Conservation (phyloP, 35 echinoderm and acorn worm genomes). For the Strongylocentrotus purpuratus region DNA sequence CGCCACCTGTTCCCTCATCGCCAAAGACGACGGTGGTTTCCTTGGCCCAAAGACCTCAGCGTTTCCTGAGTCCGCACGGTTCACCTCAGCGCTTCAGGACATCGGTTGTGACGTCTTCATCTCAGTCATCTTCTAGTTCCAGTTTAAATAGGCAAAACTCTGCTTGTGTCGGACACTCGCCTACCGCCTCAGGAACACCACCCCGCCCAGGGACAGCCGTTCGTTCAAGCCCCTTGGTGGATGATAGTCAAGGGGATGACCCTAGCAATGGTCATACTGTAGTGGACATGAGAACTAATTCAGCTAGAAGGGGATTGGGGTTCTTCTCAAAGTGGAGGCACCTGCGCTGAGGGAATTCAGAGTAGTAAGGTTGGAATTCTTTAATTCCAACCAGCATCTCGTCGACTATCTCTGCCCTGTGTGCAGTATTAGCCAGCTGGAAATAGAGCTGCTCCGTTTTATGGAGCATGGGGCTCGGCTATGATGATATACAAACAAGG, state of each 20-base stretch:
- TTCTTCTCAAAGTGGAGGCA: slow-evolving; percentile 29
- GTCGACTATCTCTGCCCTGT: background rate
- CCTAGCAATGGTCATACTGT: slow-evolving; percentile 14
- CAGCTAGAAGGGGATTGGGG: background rate
- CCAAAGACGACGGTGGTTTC: slow-evolving; percentile 35
- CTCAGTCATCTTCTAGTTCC: slow-evolving; percentile 3
- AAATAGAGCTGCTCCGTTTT: background rate
- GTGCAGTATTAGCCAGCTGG: background rate
- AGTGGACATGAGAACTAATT: slow-evolving; percentile 42
- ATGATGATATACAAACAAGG: background rate
- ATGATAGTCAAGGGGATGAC: slow-evolving; percentile 16
- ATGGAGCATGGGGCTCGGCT: background rate
- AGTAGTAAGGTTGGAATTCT: background rate
- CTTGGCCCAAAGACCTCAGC: slow-evolving; percentile 36
- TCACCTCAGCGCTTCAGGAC: slow-evolving; percentile 41
- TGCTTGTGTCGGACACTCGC: background rate
- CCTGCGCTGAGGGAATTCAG: slow-evolving; percentile 8
- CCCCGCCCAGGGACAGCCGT: slow-evolving; percentile 6
- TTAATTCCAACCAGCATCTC: background rate
- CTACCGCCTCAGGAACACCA: background rate
- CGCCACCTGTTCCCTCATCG: slow-evolving; percentile 30
- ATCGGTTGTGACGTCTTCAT: background rate
- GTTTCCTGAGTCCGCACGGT: slow-evolving; percentile 29
- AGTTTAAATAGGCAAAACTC: background rate
- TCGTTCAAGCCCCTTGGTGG: background rate